Percentiles rank a stretch among this genome's conserved stretches.
Conservation (phyloP, 1,140 invertebrate genomes). For the Zeugodacus cucurbitae region DNA sequence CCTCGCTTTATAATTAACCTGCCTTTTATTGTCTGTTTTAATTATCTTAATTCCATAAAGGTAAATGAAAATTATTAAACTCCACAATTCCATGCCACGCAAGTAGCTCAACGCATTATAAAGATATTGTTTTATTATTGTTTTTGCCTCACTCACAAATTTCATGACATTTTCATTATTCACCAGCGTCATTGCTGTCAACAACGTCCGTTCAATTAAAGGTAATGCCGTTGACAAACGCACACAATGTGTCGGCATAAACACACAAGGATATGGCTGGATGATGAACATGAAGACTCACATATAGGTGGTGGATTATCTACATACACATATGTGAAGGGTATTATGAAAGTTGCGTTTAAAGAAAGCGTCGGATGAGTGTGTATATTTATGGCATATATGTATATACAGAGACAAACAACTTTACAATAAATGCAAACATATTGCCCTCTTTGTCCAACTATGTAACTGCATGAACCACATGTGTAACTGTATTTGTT, state of each 20-base stretch:
- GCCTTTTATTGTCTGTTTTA: no score
- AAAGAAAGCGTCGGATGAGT: not conserved
- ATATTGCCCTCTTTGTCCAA: not conserved
- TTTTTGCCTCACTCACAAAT: not conserved
- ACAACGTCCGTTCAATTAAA: constrained; percentile 37
- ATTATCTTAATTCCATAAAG: not conserved
- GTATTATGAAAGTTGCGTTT: not conserved
- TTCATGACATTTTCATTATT: not conserved
- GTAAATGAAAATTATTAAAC: not conserved
- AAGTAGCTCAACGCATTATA: not conserved
- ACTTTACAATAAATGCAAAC: not conserved
- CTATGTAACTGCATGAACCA: not conserved
- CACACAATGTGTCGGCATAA: not conserved
- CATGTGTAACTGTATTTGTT: not conserved
- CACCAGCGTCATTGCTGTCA: constrained; percentile 31
- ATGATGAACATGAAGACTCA: not conserved
- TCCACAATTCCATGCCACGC: not conserved
- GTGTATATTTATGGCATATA: not conserved
- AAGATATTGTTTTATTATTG: not conserved
- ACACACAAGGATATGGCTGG: not conserved
- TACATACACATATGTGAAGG: not conserved
- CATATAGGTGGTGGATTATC: not conserved
- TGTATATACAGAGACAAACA: not conserved
- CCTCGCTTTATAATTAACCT: no score
- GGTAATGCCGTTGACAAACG: constrained; percentile 25